Evolutionary conservation across 2,113 vertebrate species (phyloP), one percentile per base, ranked within the genome.

Genomic region (Stegostoma tigrinum): DNA sequence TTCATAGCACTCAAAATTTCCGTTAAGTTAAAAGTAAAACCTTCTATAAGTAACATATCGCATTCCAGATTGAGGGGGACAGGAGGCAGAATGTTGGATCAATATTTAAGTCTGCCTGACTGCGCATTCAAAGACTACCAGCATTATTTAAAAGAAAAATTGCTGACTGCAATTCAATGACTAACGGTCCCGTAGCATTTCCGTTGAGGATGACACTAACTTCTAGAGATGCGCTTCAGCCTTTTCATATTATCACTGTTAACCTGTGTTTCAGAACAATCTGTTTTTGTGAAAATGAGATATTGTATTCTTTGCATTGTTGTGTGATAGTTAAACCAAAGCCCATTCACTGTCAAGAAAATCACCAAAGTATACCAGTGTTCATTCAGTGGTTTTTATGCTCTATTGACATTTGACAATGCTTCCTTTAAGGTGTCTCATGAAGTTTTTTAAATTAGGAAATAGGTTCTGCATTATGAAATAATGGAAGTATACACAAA

Each of bases 121-220:
- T 93, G 61, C 89, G 19, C 89, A 66, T 93, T 93, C 89, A 38
- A 38, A 64, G 17, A 93, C 61, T 61, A 42, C 64, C 30, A 67
- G n/a, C 61, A 67, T 93, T 93, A 93, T 66, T 75, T 75, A 34
- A 66, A 87, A n/a, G 14, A 17, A 42, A 42, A 93, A 93, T 91
- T 93, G 89, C 89, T 93, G 89, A 93, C 89, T 93, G 52, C 30
- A 93, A 38, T 93, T 93, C 89, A 42, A 42, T 64, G 64, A 38
- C 30, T 38, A 38, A 93, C 10, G 89, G 19, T 66, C n/a, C 61
- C 89, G 38, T 66, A 23, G 89, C 61, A 93, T 38, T 93, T 19
- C 80, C 38, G 45, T 38, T 93, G 30, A 38, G n/a, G 38, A 3
- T 67, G 89, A 34, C n/a, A 67, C 27, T 90, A 64, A 90, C 30